Conservation (phyloP, 2,113 vertebrate genomes). For the Entelurus aequoreus region DNA sequence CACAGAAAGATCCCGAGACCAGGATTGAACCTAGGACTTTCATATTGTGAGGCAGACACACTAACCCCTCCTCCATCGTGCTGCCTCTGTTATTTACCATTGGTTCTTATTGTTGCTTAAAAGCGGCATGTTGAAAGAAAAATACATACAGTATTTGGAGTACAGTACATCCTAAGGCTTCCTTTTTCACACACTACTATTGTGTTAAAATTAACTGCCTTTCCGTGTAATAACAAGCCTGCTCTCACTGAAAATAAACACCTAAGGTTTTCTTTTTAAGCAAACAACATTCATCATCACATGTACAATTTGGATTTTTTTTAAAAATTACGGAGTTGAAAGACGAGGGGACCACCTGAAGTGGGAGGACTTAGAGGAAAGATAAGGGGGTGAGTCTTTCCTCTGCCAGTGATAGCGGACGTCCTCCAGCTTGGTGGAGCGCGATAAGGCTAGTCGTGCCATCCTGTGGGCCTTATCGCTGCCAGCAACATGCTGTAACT, state of each 20-base stretch:
- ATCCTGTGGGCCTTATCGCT: constrained; percentile 63
- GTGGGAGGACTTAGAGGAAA: constrained; percentile 13
- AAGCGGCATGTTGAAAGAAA: background rate
- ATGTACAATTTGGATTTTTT: background rate
- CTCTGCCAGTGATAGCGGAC: constrained; percentile 49
- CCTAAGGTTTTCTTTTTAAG: constrained; percentile 11
- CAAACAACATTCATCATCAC: constrained; percentile 14
- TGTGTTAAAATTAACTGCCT: constrained; percentile 45
- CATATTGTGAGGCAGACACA: no score
- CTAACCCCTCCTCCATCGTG: no score
- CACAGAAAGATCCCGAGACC: no score
- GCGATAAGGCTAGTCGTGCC: constrained; percentile 56
- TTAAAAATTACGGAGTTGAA: no score
- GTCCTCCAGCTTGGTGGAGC: constrained; percentile 25
- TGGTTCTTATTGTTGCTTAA: background rate
- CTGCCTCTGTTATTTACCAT: background rate
- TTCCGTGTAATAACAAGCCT: constrained; percentile 41
- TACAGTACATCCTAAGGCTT: constrained; percentile 15
- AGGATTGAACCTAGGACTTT: no score
- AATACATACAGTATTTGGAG: background rate
- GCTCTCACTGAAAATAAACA: constrained; percentile 46
- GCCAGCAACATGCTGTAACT: constrained; percentile 36
- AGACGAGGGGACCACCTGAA: constrained; percentile 33
- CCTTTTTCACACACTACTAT: constrained; percentile 37
- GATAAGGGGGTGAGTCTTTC: constrained; percentile 53